Conservation (phyloP, 92 coral and sea anemone species). For the Porites rus region DNA sequence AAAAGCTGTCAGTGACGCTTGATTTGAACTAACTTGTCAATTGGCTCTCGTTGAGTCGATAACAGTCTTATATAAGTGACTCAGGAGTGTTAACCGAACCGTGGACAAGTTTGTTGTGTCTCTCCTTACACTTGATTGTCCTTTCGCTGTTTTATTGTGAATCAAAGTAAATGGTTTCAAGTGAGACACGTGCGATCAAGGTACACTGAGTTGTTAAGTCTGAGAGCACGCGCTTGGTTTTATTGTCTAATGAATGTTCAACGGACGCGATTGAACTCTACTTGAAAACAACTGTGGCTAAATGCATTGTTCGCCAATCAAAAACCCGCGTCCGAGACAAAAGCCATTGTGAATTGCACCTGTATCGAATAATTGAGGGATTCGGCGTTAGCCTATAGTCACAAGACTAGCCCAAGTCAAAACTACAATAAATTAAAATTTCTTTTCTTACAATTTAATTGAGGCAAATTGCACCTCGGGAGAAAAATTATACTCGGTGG, state of each 20-base stretch:
- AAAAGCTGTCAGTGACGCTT: not conserved
- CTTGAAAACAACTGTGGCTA: slow-evolving; percentile 73
- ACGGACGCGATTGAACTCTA: slow-evolving; percentile 60
- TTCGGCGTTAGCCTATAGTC: not conserved
- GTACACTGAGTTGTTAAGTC: slow-evolving; percentile 63
- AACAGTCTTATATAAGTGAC: not conserved
- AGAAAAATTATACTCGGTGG: not conserved
- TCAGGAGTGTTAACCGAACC: slow-evolving; percentile 9
- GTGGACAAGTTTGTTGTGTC: slow-evolving; percentile 3
- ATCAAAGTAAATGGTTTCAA: slow-evolving; percentile 45
- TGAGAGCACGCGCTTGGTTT: slow-evolving; percentile 72
- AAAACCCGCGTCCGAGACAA: slow-evolving; percentile 66
- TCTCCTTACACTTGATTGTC: slow-evolving; percentile 69
- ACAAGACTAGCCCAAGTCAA: not conserved
- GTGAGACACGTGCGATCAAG: slow-evolving; percentile 64
- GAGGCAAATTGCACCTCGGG: not conserved
- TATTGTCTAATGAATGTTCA: slow-evolving; percentile 59
- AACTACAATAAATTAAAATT: not conserved
- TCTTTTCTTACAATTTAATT: too few species aligned
- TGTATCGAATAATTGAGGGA: slow-evolving; percentile 63
- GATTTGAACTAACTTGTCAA: not conserved
- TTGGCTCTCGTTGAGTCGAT: slow-evolving; percentile 4
- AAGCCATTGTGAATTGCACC: slow-evolving; percentile 79
- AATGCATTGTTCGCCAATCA: slow-evolving; percentile 73
- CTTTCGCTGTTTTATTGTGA: slow-evolving; percentile 75